Evolutionary conservation across 2,888 invertebrate species (phyloP).

Genomic region (Ophion ellenae): DNA sequence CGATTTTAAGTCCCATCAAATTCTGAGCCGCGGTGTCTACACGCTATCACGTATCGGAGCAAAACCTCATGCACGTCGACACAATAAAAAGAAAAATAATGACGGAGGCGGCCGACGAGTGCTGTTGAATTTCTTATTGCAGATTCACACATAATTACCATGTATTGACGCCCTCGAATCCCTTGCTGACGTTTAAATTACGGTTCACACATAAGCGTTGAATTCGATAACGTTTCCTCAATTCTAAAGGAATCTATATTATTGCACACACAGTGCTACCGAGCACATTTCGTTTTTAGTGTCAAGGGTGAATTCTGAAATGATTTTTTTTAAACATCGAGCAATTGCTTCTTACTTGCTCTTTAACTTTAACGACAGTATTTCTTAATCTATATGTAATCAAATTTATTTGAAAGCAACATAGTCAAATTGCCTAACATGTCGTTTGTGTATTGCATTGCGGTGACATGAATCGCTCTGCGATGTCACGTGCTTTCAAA

Average conservation of each 20-base stretch:
- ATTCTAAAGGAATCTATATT: not conserved
- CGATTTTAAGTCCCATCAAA: conserved; percentile 15
- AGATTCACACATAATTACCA: conserved; percentile 33
- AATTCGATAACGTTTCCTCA: not conserved
- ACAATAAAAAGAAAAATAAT: not conserved
- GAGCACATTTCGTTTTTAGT: not conserved
- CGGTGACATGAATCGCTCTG: too few relatives aligned
- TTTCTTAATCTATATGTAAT: too few relatives aligned
- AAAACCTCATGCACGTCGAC: not conserved
- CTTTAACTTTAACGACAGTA: too few relatives aligned
- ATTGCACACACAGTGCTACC: not conserved
- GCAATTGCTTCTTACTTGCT: too few relatives aligned
- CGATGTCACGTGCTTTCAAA: too few relatives aligned
- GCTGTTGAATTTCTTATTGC: not conserved
- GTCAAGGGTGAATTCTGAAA: not conserved
- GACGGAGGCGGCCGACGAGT: not conserved
- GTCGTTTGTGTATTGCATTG: too few relatives aligned
- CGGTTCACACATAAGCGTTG: not conserved
- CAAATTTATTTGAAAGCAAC: too few relatives aligned
- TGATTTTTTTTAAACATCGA: too few relatives aligned
- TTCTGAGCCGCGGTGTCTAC: not conserved
- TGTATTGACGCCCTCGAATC: not conserved
- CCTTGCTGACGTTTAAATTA: not conserved
- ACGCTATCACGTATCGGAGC: not conserved
- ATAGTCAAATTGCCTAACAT: too few relatives aligned